Percentiles rank a stretch among this genome's conserved stretches.
Evolutionary conservation across 2,888 invertebrate species (phyloP).

Genomic region (Polyommatus icarus): DNA sequence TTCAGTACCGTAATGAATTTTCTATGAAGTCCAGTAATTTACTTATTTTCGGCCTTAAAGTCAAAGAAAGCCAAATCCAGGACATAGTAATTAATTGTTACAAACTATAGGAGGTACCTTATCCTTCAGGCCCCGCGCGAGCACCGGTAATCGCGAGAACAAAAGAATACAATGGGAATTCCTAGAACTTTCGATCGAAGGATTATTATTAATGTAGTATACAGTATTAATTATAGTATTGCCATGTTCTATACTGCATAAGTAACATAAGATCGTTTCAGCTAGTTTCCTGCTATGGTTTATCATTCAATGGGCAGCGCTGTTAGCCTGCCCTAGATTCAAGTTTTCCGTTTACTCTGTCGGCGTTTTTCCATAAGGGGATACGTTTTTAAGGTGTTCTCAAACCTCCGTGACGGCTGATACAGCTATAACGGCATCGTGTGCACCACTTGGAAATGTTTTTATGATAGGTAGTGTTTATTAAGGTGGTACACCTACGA

Average conservation of each 20-base stretch:
- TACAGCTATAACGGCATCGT: slow-evolving; percentile 17
- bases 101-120: no score
- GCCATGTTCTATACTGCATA: neutral
- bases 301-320: neutral
- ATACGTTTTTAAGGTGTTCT: slow-evolving; percentile 19
- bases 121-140: no score
- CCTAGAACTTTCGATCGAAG: no score
- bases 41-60: no score
- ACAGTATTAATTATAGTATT: no score
- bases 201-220: no score
- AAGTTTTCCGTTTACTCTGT: slow-evolving; percentile 14
- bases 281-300: neutral
- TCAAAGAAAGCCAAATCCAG: neutral
- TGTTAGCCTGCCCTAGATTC: slow-evolving; percentile 19
- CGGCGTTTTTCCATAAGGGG: slow-evolving; percentile 14
- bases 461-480: neutral
- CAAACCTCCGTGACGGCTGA: slow-evolving; percentile 21
- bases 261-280: neutral
- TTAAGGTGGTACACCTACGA: neutral
- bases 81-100: neutral
- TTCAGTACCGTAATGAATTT: no score
- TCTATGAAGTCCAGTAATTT: no score
- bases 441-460: slow-evolving; percentile 6
- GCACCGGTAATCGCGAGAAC: no score
- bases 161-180: no score